Evolutionary conservation across 2,888 invertebrate genomes (phyloP).

Genomic region (Dione juno): DNA sequence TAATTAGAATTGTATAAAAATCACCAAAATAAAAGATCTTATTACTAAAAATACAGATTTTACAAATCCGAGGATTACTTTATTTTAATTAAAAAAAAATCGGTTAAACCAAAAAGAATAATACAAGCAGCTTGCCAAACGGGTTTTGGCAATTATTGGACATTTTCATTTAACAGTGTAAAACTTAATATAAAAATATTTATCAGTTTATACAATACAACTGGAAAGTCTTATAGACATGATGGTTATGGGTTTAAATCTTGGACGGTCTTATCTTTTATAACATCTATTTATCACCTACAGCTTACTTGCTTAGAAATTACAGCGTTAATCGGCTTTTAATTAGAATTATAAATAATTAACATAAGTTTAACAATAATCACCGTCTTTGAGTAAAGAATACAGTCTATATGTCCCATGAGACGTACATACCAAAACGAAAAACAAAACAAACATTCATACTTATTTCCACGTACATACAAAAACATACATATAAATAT

Average conservation of each 20-base stretch:
- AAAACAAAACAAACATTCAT: constrained; percentile 11
- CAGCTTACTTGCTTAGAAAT: too few relatives aligned
- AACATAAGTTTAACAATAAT: not conserved
- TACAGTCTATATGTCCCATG: not conserved
- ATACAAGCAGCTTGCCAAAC: not conserved
- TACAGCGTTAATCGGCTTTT: too few relatives aligned
- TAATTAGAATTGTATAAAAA: too few relatives aligned
- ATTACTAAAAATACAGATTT: too few relatives aligned
- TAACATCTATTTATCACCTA: too few relatives aligned
- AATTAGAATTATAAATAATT: too few relatives aligned
- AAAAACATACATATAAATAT: not conserved
- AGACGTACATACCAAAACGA: not conserved
- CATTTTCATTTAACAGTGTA: not conserved
- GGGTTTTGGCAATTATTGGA: not conserved
- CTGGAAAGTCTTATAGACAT: not conserved
- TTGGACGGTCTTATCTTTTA: too few relatives aligned
- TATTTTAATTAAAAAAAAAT: not conserved
- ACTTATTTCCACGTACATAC: not conserved
- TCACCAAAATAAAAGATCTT: too few relatives aligned
- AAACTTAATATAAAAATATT: not conserved
- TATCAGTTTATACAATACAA: not conserved
- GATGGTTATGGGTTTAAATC: too few relatives aligned
- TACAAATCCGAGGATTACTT: not conserved
- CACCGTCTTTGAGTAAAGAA: not conserved
- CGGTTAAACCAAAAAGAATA: not conserved